A percentile compares a stretch with the other conserved stretches of the same genome.
These are phyloP conservation scores for Cynopterus brachyotis DNA, from an alignment of 2,113 vertebrate genomes.

Conservation along the genomic window DNA sequence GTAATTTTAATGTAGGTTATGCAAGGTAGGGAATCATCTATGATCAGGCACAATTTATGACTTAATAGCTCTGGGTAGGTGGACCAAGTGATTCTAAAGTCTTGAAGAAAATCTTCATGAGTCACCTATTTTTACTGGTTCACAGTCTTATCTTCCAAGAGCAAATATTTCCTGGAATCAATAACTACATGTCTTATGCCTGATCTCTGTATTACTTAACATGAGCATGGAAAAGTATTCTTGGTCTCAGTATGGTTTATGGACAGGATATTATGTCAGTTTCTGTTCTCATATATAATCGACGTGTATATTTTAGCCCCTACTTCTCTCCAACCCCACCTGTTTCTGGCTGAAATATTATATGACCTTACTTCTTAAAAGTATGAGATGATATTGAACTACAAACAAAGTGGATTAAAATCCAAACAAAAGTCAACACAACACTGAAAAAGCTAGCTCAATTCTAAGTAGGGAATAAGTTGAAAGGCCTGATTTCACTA, in stretches of 20 bases:
- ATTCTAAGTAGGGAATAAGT: slow-evolving; percentile 52
- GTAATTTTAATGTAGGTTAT: background rate
- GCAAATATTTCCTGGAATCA: background rate
- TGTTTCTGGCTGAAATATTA: background rate
- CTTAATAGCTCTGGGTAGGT: background rate
- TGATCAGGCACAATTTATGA: background rate
- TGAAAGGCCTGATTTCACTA: slow-evolving; percentile 55
- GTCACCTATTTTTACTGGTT: background rate
- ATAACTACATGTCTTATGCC: background rate
- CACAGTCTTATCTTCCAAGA: background rate
- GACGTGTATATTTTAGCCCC: background rate
- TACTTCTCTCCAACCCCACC: background rate
- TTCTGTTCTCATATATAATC: background rate
- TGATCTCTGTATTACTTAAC: background rate
- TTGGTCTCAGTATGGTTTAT: background rate
- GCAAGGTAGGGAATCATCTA: background rate
- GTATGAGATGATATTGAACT: background rate
- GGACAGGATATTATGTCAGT: slow-evolving; percentile 5
- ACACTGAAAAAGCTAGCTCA: background rate
- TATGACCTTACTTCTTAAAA: slow-evolving; percentile 1
- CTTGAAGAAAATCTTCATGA: background rate
- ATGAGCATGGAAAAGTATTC: background rate
- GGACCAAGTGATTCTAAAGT: background rate
- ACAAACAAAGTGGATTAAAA: background rate
- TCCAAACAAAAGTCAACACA: slow-evolving; percentile 1